phyloP scores from a whole-genome alignment of 2,113 vertebrate genomes.

The Oplegnathus fasciatus region DNA sequence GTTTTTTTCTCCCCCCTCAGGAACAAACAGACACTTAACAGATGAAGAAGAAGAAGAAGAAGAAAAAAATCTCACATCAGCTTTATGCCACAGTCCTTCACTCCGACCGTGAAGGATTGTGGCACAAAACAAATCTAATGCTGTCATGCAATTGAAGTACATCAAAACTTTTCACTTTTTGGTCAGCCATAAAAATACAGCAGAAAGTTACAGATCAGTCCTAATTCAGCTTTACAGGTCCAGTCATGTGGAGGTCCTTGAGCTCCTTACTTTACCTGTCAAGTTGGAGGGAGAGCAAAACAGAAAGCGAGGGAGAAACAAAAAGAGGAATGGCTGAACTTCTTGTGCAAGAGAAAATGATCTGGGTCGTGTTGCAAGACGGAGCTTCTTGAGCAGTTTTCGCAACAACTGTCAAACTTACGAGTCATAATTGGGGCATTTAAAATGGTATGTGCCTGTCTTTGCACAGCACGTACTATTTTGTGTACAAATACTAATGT shows the following conservation, averaged over 20 bases:
- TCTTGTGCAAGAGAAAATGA: conserved; percentile 47
- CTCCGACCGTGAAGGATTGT: neutral
- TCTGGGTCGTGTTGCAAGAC: conserved; percentile 39
- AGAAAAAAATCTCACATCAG: neutral
- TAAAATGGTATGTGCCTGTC: neutral
- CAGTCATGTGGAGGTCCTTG: neutral
- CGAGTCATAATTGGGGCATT: neutral
- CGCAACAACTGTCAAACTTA: conserved; percentile 19
- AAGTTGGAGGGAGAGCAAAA: neutral
- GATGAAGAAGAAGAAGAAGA: conserved; percentile 2
- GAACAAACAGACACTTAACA: conserved; percentile 53
- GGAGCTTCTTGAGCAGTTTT: neutral
- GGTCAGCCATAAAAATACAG: neutral
- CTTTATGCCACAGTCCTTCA: conserved; percentile 26
- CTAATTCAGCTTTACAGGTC: neutral
- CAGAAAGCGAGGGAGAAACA: neutral
- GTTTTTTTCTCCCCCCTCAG: conserved; percentile 43
- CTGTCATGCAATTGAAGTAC: neutral
- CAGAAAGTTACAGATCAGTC: neutral
- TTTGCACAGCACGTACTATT: conserved; percentile 33
- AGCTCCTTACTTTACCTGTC: conserved; percentile 5
- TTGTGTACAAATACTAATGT: neutral
- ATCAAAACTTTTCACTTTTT: neutral
- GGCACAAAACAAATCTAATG: conserved; percentile 30
- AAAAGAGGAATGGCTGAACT: neutral